A percentile compares a stretch with the other conserved stretches of the same genome.
Evolutionary conservation across 2,113 vertebrate genomes (phyloP).

Genomic region (Carassius auratus): DNA sequence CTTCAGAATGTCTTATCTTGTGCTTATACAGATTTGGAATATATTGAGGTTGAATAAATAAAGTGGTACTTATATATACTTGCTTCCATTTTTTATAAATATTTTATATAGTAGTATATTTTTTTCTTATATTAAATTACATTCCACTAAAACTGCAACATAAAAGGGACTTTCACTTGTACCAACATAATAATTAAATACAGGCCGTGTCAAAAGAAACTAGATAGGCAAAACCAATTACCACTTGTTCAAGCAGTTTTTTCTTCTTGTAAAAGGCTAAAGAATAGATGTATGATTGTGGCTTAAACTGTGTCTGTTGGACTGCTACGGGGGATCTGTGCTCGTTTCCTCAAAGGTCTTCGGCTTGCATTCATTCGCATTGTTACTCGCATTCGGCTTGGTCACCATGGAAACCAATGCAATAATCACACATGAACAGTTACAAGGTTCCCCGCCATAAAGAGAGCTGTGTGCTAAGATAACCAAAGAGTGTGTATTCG

Average conservation of each 20-base stretch:
- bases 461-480: constrained; percentile 52
- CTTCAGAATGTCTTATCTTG: too few relatives aligned
- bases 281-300: constrained; percentile 52
- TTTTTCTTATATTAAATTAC: constrained; percentile 18
- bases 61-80: neutral
- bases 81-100: constrained; percentile 2
- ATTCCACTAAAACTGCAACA: constrained; percentile 31
- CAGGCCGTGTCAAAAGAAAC: constrained; percentile 49
- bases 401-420: constrained; percentile 53
- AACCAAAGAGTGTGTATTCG: constrained; percentile 26
- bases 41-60: neutral
- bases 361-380: constrained; percentile 50
- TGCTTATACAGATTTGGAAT: too few relatives aligned
- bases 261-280: constrained; percentile 35
- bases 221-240: constrained; percentile 55
- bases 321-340: constrained; percentile 32
- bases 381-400: constrained; percentile 45
- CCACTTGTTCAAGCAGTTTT: constrained; percentile 46
- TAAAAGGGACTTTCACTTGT: constrained; percentile 38
- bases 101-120: too few relatives aligned
- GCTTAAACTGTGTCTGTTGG: constrained; percentile 46
- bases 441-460: constrained; percentile 46
- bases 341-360: constrained; percentile 52
- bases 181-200: constrained; percentile 51
- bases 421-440: constrained; percentile 56